Percentiles rank a stretch among this genome's conserved stretches.
Evolutionary conservation across 2,797 vertebrate species (phyloP).

Genomic region (Paedocypris micromegethes): DNA sequence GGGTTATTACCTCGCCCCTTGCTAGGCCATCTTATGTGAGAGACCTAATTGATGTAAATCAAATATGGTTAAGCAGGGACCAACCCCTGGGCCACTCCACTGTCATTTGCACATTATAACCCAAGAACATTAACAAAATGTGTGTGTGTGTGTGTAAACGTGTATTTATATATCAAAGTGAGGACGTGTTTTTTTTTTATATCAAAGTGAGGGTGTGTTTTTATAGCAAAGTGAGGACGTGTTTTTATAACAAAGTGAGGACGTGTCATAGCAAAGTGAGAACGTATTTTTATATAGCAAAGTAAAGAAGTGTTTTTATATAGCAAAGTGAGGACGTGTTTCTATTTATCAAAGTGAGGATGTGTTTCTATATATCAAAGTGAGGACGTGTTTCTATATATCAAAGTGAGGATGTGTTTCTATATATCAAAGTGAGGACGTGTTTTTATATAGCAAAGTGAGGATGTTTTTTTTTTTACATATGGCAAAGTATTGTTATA

Average conservation of each 20-base stretch:
- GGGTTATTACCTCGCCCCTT: conserved; percentile 97
- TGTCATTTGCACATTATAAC: conserved; percentile 42
- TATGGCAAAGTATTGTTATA: no score
- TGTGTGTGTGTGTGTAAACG: neutral
- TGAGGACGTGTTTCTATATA: no score
- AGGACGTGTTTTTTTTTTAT: conserved; percentile 34
- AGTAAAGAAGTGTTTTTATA: no score
- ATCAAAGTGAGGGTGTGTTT: no score
- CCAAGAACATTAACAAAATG: conserved; percentile 30
- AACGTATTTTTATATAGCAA: no score
- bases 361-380: no score
- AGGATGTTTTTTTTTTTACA: conserved; percentile 32
- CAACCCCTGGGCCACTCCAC: conserved; percentile 63
- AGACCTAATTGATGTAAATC: conserved; percentile 96
- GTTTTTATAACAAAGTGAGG: no score
- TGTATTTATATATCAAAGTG: neutral
- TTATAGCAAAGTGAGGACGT: no score
- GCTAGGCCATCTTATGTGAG: conserved; percentile 92
- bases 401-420: no score
- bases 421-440: neutral
- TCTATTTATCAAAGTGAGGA: no score
- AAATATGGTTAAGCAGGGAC: conserved; percentile 80
- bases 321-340: no score
- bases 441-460: neutral
- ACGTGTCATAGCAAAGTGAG: no score